Conservation (phyloP, 2,888 invertebrate genomes). For the Ormyrus nitidulus region DNA sequence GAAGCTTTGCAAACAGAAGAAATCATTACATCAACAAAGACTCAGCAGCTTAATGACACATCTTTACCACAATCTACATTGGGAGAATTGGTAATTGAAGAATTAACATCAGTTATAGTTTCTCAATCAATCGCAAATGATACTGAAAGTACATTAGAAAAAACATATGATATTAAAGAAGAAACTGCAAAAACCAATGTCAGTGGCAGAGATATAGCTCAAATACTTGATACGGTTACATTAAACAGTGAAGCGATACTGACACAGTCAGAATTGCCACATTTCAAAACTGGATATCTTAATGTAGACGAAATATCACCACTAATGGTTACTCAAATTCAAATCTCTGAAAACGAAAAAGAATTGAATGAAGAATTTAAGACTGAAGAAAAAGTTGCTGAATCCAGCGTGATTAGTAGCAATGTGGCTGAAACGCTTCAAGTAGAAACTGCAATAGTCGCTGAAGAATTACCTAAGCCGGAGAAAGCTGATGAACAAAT, state of each 20-base stretch:
- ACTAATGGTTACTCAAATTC: slow-evolving; percentile 58
- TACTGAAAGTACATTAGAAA: slow-evolving; percentile 68
- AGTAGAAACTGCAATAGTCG: slow-evolving; percentile 56
- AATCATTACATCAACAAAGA: slow-evolving; percentile 57
- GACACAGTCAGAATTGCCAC: slow-evolving; percentile 44
- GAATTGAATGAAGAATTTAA: slow-evolving; percentile 61
- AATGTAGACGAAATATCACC: slow-evolving; percentile 59
- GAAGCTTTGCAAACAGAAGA: slow-evolving; percentile 63
- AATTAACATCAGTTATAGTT: slow-evolving; percentile 61
- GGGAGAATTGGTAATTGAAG: slow-evolving; percentile 61
- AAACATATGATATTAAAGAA: slow-evolving; percentile 60
- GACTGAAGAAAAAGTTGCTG: slow-evolving; percentile 66
- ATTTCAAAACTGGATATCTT: slow-evolving; percentile 57
- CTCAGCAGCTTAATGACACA: slow-evolving; percentile 54
- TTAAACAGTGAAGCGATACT: slow-evolving; percentile 58
- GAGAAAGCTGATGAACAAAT: slow-evolving; percentile 40
- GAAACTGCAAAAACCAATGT: slow-evolving; percentile 69
- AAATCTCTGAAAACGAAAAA: slow-evolving; percentile 58
- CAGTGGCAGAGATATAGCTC: slow-evolving; percentile 70
- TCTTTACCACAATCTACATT: slow-evolving; percentile 53
- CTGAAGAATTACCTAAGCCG: slow-evolving; percentile 54
- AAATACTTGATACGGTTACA: slow-evolving; percentile 69
- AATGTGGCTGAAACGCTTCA: slow-evolving; percentile 63
- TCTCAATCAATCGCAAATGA: slow-evolving; percentile 72
- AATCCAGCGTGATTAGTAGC: slow-evolving; percentile 63